Evolutionary conservation across 1,140 invertebrate genomes (phyloP).

Genomic region (Neodiprion pinetum): DNA sequence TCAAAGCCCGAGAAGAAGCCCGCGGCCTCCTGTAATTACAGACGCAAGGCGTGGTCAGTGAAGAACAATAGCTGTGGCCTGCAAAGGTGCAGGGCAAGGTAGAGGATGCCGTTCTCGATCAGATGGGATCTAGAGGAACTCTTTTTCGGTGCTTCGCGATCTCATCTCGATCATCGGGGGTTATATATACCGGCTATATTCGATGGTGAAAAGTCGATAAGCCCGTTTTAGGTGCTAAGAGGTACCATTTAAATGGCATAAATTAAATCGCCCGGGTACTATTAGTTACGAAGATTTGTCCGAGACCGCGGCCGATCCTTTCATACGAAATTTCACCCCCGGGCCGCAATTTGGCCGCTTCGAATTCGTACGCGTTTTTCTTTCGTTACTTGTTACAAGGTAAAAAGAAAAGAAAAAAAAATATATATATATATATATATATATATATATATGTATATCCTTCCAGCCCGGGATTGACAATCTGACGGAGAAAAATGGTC

Average conservation of each 20-base stretch:
- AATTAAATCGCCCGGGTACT: constrained; percentile 35
- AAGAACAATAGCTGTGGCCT: constrained; percentile 59
- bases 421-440: too few species aligned
- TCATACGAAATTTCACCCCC: neutral
- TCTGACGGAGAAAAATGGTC: too few species aligned
- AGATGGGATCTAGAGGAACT: constrained; percentile 50
- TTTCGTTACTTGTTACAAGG: too few species aligned
- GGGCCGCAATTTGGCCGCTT: neutral
- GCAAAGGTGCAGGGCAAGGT: neutral
- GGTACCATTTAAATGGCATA: constrained; percentile 49
- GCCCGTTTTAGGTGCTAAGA: constrained; percentile 56
- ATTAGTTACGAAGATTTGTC: too few species aligned
- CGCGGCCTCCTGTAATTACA: constrained; percentile 59
- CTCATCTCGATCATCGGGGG: constrained; percentile 51
- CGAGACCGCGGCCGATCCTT: neutral
- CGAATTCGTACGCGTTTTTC: too few species aligned
- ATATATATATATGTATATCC: too few species aligned
- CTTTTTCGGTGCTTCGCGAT: constrained; percentile 47
- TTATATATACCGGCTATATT: constrained; percentile 16
- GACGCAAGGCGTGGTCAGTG: constrained; percentile 58
- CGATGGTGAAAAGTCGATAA: constrained; percentile 55
- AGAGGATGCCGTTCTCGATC: constrained; percentile 29
- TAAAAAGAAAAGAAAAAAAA: too few species aligned
- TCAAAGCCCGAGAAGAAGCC: constrained; percentile 45
- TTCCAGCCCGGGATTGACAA: too few species aligned